Evolutionary conservation across 2,797 vertebrate genomes (phyloP), one percentile per base, ranked within the genome.

Genomic region (Pantherophis vulpinus): DNA sequence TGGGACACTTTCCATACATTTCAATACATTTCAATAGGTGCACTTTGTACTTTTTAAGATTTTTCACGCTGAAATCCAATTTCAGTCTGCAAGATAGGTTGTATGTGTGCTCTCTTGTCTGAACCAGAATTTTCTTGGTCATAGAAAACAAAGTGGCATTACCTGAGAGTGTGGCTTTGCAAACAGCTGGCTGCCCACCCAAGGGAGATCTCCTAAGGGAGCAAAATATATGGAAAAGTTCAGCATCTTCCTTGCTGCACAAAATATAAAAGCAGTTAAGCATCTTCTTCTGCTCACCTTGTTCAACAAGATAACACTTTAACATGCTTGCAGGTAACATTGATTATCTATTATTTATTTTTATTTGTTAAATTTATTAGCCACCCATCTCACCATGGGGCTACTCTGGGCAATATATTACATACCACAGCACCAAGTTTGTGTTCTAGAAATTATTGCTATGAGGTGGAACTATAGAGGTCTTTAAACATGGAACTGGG

Each of bases 91-190:
- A 60, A 55, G 5, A n/a, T 29, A 42, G 88, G 13, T 32, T 83
- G 37, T 32, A 11, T 32, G 32, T 51, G 27, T 29, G n/a, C 47
- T 20, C 27, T 23, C 20, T 29, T 23, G 12, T 51, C 25, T 59
- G 18, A 87, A 59, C 1, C 42, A 51, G 37, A 47, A 55, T 37
- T 3, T 18, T 7, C 47, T 56, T 54, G 23, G 18, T 66, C 4
- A 14, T 37, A 51, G 25, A 91, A 37, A 32, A 56, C 89, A 87
- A 83, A 60, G 25, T 83, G 42, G 74, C 37, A 70, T 92, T 97
- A 99, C 99, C 99, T 97, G 99, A 99, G 95, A 99, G 98, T 10
- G 98, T 99, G 97, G 99, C 99, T 98, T 98, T 98, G 98, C 98
- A 98, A 97, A 99, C 98, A 42, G 98, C 98, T 95, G 98, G 98